A percentile compares a stretch with the other conserved stretches of the same genome.
Evolutionary conservation across 35 echinoderm and acorn worm species (phyloP).

Genomic region (Diadema setosum): DNA sequence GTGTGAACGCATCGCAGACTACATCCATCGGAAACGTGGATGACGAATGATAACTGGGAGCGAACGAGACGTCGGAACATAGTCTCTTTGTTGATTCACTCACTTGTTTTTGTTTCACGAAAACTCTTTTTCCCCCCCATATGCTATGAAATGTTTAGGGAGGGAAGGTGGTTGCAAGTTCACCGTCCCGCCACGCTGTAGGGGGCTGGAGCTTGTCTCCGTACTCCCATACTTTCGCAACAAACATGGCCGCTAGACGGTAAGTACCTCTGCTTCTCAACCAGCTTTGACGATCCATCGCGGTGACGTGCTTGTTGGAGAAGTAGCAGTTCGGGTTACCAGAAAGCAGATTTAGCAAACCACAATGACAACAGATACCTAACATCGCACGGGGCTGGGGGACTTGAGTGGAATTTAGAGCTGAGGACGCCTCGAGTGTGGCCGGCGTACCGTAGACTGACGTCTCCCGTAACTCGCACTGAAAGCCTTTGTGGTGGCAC

Average conservation of each 20-base stretch:
- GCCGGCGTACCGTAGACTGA: no score
- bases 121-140: background rate
- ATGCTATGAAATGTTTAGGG: no score
- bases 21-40: background rate
- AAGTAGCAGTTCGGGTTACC: no score
- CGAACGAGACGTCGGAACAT: background rate
- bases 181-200: background rate
- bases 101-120: background rate
- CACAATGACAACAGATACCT: background rate
- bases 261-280: background rate
- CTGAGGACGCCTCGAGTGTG: no score
- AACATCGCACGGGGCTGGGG: no score
- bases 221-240: background rate
- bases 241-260: no score
- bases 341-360: no score
- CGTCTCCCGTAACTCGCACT: no score
- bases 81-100: background rate
- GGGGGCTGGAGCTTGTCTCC: background rate
- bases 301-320: no score
- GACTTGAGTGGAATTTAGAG: no score
- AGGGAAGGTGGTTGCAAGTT: background rate
- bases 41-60: background rate
- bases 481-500: no score
- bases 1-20: background rate
- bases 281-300: no score